Evolutionary conservation across 2,113 vertebrate species (phyloP).

Genomic region (Channa argus): DNA sequence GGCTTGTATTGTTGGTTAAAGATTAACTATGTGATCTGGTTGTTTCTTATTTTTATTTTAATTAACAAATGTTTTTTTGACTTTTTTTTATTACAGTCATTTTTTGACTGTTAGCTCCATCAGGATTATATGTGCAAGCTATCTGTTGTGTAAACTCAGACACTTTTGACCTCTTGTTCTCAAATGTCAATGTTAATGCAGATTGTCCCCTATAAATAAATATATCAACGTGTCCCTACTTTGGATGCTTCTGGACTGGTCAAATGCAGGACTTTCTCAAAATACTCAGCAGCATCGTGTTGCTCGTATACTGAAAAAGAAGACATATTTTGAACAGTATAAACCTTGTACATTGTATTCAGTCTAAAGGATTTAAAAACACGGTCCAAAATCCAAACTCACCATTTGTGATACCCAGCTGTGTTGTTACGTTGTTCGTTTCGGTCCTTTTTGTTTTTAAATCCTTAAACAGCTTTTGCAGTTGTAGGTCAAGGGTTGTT

Average conservation of each 20-base stretch:
- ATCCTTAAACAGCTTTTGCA: conserved; percentile 59
- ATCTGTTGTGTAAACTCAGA: no score
- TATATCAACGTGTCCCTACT: conserved; percentile 40
- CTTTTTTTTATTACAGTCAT: no score
- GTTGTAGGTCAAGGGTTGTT: conserved; percentile 30
- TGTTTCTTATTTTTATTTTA: no score
- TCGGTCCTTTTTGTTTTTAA: conserved; percentile 10
- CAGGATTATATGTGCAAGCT: no score
- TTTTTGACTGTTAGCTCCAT: no score
- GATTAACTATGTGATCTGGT: no score
- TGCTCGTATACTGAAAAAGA: conserved; percentile 68
- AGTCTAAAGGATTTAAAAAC: neutral
- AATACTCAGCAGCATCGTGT: conserved; percentile 80
- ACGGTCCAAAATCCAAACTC: neutral
- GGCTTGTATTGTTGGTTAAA: no score
- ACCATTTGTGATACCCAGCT: conserved; percentile 72
- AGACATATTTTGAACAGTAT: neutral
- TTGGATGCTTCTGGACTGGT: conserved; percentile 42
- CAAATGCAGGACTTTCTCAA: conserved; percentile 74
- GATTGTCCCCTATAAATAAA: neutral
- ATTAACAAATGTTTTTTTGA: no score
- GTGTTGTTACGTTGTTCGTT: conserved; percentile 34
- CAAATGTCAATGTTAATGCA: neutral
- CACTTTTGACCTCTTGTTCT: neutral
- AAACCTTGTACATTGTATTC: no score